Percentiles rank a stretch among this genome's conserved stretches.
Conservation (phyloP, 2,113 vertebrate genomes). For the Pelecanus crispus region DNA sequence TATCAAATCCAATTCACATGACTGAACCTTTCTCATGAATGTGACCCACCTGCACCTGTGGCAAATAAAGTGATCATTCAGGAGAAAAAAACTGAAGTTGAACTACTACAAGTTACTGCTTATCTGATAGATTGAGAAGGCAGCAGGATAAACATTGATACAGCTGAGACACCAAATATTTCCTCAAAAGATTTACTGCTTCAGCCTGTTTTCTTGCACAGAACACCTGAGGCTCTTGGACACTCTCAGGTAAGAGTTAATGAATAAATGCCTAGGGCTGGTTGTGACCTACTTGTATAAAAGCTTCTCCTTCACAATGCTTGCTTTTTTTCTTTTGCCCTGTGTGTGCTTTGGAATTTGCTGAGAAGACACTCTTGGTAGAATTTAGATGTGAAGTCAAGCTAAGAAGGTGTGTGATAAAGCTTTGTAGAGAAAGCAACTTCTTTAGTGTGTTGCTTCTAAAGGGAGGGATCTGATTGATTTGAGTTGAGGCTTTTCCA, state of each 20-base stretch:
- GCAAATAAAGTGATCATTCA: not conserved
- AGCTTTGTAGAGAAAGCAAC: not conserved
- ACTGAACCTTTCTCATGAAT: not conserved
- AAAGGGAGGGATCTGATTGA: accelerated
- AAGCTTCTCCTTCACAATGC: accelerated
- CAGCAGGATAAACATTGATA: not conserved
- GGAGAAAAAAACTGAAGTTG: not conserved
- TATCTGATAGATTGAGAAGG: not conserved
- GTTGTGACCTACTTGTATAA: not conserved
- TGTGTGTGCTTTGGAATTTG: not conserved
- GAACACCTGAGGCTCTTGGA: not conserved
- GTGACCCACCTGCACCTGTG: not conserved
- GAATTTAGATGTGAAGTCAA: not conserved
- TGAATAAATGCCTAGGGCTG: not conserved
- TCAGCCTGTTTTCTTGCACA: not conserved
- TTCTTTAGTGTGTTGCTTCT: not conserved
- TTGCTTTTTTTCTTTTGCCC: not conserved
- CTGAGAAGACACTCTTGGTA: not conserved
- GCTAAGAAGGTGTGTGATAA: not conserved
- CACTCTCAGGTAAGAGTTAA: not conserved
- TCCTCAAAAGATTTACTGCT: not conserved
- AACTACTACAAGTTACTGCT: not conserved
- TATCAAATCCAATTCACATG: not conserved
- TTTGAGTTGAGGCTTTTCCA: not conserved
- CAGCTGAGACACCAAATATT: not conserved